Percentiles rank a stretch among this genome's conserved stretches.
phyloP scores from a whole-genome alignment of 2,888 invertebrate species.

The Agrotis clavis region DNA sequence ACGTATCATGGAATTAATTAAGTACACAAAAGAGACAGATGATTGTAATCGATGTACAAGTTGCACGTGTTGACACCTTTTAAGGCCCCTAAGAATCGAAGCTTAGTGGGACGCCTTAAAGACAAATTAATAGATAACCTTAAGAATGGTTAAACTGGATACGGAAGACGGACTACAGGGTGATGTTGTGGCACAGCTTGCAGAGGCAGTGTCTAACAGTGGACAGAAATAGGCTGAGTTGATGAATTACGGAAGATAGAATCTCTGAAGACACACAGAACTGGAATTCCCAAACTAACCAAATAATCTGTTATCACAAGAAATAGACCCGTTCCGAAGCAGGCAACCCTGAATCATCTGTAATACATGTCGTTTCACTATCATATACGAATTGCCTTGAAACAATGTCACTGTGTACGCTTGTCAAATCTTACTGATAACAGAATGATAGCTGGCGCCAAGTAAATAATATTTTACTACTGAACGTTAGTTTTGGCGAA shows the following conservation, averaged over 20 bases:
- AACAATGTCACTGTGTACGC: constrained; percentile 45
- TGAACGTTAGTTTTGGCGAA: constrained; percentile 28
- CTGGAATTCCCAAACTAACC: constrained; percentile 3
- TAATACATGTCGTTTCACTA: constrained; percentile 35
- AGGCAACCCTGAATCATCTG: constrained; percentile 40
- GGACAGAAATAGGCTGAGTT: background rate
- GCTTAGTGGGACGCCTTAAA: background rate
- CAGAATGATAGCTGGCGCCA: constrained; percentile 30
- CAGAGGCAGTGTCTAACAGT: background rate
- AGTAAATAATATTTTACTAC: constrained; percentile 46
- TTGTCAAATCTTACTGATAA: constrained; percentile 56
- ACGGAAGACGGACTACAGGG: background rate
- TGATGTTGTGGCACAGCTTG: background rate
- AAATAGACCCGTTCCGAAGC: background rate
- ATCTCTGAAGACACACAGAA: background rate
- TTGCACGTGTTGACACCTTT: too few species aligned
- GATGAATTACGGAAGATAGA: background rate
- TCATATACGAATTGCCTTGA: constrained; percentile 50
- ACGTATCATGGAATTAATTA: too few species aligned
- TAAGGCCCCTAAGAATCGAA: too few species aligned
- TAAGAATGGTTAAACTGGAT: background rate
- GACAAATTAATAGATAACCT: background rate
- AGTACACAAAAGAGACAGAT: background rate
- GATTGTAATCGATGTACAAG: background rate
- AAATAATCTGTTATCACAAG: constrained; percentile 13